phyloP scores from a whole-genome alignment of 2,113 vertebrate genomes.

The Sturnus vulgaris region DNA sequence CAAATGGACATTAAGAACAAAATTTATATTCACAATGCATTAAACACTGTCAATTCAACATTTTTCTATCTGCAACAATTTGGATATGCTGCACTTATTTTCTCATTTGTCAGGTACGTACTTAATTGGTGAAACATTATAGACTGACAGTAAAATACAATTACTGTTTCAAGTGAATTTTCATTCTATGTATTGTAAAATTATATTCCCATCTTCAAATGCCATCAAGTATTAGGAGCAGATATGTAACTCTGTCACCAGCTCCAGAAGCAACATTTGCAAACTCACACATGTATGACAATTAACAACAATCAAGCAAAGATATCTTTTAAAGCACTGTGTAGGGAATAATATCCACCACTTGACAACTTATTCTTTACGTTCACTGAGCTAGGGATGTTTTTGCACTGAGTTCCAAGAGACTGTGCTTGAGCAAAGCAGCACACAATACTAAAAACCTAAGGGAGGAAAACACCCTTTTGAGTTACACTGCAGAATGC shows the following conservation, averaged over 20 bases:
- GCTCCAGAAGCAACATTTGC: background rate
- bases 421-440: background rate
- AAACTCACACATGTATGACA: background rate
- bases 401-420: background rate
- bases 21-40: background rate
- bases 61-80: background rate
- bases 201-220: background rate
- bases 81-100: background rate
- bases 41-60: background rate
- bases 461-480: background rate
- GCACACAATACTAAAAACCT: background rate
- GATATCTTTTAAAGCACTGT: background rate
- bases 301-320: background rate
- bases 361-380: background rate
- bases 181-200: background rate
- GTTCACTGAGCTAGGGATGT: background rate
- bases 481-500: background rate
- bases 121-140: background rate
- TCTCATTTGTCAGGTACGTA: background rate
- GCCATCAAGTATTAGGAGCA: background rate
- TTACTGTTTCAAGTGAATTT: background rate
- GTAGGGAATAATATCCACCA: background rate
- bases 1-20: background rate
- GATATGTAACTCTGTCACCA: background rate
- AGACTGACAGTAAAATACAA: background rate